Conservation (phyloP, 2,797 vertebrate species). For the Eutrigla gurnardus region DNA sequence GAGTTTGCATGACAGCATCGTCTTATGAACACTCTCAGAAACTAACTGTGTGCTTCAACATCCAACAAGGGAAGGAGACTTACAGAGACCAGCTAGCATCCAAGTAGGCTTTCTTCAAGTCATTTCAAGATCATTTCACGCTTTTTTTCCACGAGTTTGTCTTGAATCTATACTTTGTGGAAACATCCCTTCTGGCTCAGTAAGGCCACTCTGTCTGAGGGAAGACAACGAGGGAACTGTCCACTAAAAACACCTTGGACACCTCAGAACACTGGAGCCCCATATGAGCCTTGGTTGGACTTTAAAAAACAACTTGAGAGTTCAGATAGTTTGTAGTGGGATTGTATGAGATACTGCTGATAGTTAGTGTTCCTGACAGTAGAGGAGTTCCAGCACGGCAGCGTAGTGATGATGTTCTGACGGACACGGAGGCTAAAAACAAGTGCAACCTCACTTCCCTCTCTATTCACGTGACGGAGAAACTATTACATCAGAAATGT, state of each 20-base stretch:
- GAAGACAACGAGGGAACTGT: neutral
- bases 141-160: neutral
- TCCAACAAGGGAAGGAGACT: too few species aligned
- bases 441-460: too few species aligned
- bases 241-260: neutral
- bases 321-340: neutral
- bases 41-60: too few species aligned
- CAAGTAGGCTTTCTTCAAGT: too few species aligned
- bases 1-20: too few species aligned
- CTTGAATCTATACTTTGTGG: neutral
- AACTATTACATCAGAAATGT: too few species aligned
- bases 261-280: neutral
- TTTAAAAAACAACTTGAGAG: neutral
- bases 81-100: too few species aligned
- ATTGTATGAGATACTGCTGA: neutral
- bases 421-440: too few species aligned
- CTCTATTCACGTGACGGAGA: too few species aligned
- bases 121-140: neutral
- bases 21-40: too few species aligned
- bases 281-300: neutral
- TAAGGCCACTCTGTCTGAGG: neutral
- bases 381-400: too few species aligned
- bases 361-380: neutral
- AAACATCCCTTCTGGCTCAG: neutral
- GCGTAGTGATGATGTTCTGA: too few species aligned